A percentile compares a stretch with the other conserved stretches of the same genome.
Conservation (phyloP, 2,888 invertebrate species). For the Clostera curtula region DNA sequence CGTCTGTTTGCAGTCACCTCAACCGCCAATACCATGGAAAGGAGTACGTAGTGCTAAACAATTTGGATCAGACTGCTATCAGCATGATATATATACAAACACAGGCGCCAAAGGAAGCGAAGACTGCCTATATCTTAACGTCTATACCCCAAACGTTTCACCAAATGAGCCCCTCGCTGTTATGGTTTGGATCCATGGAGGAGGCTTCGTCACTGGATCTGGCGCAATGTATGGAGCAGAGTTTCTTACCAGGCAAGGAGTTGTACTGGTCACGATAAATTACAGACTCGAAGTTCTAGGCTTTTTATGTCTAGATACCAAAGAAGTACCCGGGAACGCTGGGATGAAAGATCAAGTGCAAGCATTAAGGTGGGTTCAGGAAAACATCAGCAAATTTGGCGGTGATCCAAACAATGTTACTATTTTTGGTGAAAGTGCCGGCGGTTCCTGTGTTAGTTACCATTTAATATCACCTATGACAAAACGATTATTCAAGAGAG, state of each 20-base stretch:
- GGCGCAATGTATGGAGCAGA: conserved; percentile 39
- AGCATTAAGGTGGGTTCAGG: conserved; percentile 37
- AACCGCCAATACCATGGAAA: conserved; percentile 33
- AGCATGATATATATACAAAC: conserved; percentile 18
- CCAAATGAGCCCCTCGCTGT: conserved; percentile 30
- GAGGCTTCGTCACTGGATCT: conserved; percentile 32
- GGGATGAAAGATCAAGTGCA: conserved; percentile 46
- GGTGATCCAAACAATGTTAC: conserved; percentile 37
- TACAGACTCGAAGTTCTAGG: conserved; percentile 43
- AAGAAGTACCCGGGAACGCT: conserved; percentile 44
- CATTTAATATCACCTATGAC: conserved; percentile 33
- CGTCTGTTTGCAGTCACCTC: conserved; percentile 26
- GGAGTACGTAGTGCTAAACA: conserved; percentile 37
- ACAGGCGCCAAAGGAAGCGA: conserved; percentile 25
- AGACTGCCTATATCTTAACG: conserved; percentile 48
- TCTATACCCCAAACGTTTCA: conserved; percentile 36
- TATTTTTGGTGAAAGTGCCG: conserved; percentile 37
- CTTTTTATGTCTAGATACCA: conserved; percentile 37
- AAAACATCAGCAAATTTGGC: conserved; percentile 34
- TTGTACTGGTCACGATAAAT: conserved; percentile 45
- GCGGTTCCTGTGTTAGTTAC: conserved; percentile 19
- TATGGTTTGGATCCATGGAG: conserved; percentile 48
- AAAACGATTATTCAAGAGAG: conserved; percentile 32
- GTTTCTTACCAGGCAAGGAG: conserved; percentile 33
- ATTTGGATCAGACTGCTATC: conserved; percentile 34